Evolutionary conservation across 2,113 vertebrate genomes (phyloP).

Genomic region (Tringa solitaria): DNA sequence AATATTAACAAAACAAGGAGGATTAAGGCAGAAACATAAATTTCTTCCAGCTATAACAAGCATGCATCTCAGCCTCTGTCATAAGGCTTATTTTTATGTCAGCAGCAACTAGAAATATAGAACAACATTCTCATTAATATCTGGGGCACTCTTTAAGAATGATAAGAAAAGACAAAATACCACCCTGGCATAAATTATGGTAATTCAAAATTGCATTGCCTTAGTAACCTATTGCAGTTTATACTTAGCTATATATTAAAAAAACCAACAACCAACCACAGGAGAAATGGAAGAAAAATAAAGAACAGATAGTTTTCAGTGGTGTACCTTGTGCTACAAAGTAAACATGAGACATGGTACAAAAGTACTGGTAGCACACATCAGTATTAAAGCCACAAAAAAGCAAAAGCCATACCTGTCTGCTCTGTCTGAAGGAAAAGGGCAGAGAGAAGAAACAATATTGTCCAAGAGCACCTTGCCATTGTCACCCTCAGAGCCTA

Average conservation of each 20-base stretch:
- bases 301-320: background rate
- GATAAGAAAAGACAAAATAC: background rate
- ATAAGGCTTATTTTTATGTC: background rate
- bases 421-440: slow-evolving; percentile 61
- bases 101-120: background rate
- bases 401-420: slow-evolving; percentile 67
- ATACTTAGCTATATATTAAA: background rate
- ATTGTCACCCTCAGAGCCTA: slow-evolving; percentile 21
- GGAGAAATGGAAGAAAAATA: background rate
- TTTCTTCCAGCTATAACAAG: background rate
- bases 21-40: background rate
- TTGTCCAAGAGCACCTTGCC: slow-evolving; percentile 46
- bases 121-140: background rate
- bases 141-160: background rate
- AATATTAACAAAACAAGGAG: background rate
- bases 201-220: background rate
- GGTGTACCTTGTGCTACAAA: background rate
- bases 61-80: background rate
- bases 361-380: background rate
- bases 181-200: background rate
- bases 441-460: slow-evolving; percentile 47
- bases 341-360: background rate
- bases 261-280: background rate
- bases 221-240: background rate
- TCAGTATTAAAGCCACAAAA: background rate